Conservation (phyloP, 2,797 vertebrate genomes). For the Poecile montanus region DNA sequence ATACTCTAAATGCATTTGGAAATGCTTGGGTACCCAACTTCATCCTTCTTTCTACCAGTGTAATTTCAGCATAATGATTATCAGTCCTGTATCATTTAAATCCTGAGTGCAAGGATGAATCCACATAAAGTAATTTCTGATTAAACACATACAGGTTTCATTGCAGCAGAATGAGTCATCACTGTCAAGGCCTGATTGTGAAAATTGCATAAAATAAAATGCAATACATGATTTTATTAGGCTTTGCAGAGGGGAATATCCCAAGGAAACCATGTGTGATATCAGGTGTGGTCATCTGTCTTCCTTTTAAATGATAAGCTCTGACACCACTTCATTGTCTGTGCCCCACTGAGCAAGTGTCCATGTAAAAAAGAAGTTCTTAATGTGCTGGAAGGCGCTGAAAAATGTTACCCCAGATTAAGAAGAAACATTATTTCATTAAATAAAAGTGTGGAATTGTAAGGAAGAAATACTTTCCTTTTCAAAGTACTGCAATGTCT, state of each 20-base stretch:
- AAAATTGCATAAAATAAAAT: conserved; percentile 73
- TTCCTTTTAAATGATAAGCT: conserved; percentile 67
- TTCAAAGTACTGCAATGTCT: neutral
- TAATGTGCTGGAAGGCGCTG: neutral
- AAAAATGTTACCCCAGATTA: conserved; percentile 16
- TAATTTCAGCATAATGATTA: conserved; percentile 39
- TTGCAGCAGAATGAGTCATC: conserved; percentile 59
- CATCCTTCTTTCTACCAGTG: conserved; percentile 1
- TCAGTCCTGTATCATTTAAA: conserved; percentile 9
- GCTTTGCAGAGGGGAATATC: conserved; percentile 64
- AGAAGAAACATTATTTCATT: neutral
- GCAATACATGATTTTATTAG: conserved; percentile 58
- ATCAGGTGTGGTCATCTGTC: conserved; percentile 74
- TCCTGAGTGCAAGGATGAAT: conserved; percentile 47
- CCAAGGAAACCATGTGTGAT: conserved; percentile 70
- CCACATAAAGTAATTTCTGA: conserved; percentile 58
- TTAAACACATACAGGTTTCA: conserved; percentile 43
- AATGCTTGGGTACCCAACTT: conserved; percentile 16
- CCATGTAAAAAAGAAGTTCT: neutral
- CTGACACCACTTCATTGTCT: conserved; percentile 65
- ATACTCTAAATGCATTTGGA: conserved; percentile 6
- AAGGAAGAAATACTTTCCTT: neutral
- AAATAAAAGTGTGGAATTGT: neutral
- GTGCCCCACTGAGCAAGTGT: conserved; percentile 54
- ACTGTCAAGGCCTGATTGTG: conserved; percentile 61